Base-by-base conservation (phyloP, 2,113 vertebrate species). In the Pangasianodon gigas region DNA sequence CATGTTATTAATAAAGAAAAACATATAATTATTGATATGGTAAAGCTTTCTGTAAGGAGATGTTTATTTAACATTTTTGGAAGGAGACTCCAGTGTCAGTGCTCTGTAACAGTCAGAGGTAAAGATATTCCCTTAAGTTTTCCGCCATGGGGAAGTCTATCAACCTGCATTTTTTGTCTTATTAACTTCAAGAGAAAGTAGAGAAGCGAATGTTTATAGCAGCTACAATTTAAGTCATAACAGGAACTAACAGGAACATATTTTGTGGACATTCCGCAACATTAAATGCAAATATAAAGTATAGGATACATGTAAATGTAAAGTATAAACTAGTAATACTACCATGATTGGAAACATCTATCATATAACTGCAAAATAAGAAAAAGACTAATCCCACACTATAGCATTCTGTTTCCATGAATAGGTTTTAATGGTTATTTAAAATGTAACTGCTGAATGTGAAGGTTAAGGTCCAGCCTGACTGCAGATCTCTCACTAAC, bases 381-480 rank as follows among this genome's bases (percentile, higher is more conserved):
- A 77, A 75, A 24, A 44, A 52, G 0, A 29, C 26, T 29, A 16
- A 80, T 80, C 26, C 46, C 1, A 7, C 44, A 2, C 24, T n/a
- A 46, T 1, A 77, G 7, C 74, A 77, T 9, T 77, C 21, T 77
- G 41, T 48, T 77, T 26, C 26, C 8, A 11, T 77, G 41, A 26
- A 24, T 77, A 18, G 4, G 69, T 67, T 32, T 32, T 69, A 75
- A 44, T 3, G 32, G 14, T 71, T 71, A 71, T 41, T 37, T 71
- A 11, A 67, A 67, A 67, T 71, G n/a, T 69, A 32, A 41, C 48
- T 74, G 48, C 51, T 86, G 32, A 86, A 69, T 8, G 16, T 51
- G 52, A 87, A 87, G 85, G 85, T 75, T 37, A 77, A 74, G 67
- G 29, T 52, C 48, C 85, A 75, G 69, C 29, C 52, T 77, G 62